A percentile compares a stretch with the other conserved stretches of the same genome.
These are phyloP conservation scores for Dione vanillae DNA, from an alignment of 2,888 invertebrate species.

Conservation along the genomic window DNA sequence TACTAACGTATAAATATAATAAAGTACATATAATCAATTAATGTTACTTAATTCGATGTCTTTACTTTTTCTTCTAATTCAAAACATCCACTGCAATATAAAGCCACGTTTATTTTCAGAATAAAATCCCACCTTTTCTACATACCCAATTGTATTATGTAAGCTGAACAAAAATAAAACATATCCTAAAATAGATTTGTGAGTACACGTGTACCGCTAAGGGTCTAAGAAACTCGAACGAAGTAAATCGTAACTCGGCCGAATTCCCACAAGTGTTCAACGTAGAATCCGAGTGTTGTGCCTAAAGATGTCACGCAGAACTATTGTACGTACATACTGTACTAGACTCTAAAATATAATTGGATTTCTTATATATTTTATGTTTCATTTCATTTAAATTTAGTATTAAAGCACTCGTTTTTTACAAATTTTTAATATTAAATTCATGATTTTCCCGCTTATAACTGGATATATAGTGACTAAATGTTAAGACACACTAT, in stretches of 20 bases:
- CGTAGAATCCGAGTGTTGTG: conserved; percentile 37
- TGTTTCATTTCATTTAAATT: too few species aligned
- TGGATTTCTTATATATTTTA: neutral
- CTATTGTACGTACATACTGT: conserved; percentile 11
- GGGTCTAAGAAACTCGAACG: conserved; percentile 54
- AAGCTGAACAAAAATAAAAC: neutral
- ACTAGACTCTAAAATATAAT: conserved; percentile 1
- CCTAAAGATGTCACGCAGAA: conserved; percentile 35
- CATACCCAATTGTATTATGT: neutral
- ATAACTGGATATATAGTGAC: too few species aligned
- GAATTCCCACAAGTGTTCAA: conserved; percentile 66
- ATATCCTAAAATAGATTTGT: conserved; percentile 20
- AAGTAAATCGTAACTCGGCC: conserved; percentile 62
- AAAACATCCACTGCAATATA: neutral
- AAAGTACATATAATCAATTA: too few species aligned
- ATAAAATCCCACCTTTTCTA: neutral
- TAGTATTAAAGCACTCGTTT: too few species aligned
- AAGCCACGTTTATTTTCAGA: neutral
- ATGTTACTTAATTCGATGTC: too few species aligned
- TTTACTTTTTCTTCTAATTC: too few species aligned
- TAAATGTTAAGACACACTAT: too few species aligned
- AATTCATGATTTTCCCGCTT: too few species aligned
- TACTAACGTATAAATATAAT: too few species aligned
- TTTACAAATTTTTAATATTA: too few species aligned
- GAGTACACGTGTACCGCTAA: conserved; percentile 52